These are phyloP conservation scores for Heliconius eleuchia DNA, from an alignment of 1,140 invertebrate species.

Conservation along the genomic window DNA sequence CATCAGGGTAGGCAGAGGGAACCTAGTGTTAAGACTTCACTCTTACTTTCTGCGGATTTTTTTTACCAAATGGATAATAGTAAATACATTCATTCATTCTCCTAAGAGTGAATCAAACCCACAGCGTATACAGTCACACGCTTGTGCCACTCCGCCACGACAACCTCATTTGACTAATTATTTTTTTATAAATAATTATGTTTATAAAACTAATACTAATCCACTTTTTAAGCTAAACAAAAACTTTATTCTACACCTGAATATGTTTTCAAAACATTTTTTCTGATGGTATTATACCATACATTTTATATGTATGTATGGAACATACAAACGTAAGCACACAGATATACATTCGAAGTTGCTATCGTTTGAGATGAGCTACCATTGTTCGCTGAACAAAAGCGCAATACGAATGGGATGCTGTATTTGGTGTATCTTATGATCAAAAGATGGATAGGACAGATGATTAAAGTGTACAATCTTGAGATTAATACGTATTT, in stretches of 20 bases:
- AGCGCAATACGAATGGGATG: background rate
- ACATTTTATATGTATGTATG: background rate
- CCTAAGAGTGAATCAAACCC: background rate
- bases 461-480: background rate
- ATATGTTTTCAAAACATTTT: background rate
- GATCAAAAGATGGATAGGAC: background rate
- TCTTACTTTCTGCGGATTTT: no score
- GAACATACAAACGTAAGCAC: background rate
- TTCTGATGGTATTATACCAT: background rate
- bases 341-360: background rate
- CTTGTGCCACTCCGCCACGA: no score
- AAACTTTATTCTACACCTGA: background rate
- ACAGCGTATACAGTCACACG: background rate
- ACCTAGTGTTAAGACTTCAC: no score
- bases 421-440: constrained; percentile 4
- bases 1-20: no score
- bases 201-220: no score
- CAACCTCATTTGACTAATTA: no score
- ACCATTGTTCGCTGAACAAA: background rate
- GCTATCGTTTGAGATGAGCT: constrained; percentile 6
- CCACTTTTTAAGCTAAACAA: background rate
- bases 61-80: no score
- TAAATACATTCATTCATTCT: background rate
- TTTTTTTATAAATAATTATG: no score
- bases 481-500: background rate